Conservation (phyloP, 2,888 invertebrate genomes). For the Drosophila infuscata region DNA sequence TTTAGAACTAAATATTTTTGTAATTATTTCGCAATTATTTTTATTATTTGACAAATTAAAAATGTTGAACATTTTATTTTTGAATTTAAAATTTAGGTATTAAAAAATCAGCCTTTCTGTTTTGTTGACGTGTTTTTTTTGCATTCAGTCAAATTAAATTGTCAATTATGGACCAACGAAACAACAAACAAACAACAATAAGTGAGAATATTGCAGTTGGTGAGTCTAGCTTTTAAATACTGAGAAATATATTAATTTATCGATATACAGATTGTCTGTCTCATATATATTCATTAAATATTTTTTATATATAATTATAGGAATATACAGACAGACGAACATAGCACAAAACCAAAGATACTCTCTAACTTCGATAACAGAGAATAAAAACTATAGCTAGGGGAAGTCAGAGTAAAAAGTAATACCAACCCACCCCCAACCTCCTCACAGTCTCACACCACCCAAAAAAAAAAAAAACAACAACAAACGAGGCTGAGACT, state of each 20-base stretch:
- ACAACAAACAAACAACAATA: constrained; percentile 53
- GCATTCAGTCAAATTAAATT: constrained; percentile 83
- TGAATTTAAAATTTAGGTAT: constrained; percentile 30
- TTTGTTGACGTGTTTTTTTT: constrained; percentile 21
- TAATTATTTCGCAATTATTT: neutral
- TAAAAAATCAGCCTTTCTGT: neutral
- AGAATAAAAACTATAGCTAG: constrained; percentile 45
- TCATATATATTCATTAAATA: too few species aligned
- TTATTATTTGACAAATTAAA: neutral
- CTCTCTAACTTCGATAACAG: neutral
- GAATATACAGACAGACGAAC: too few species aligned
- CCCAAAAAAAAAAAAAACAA: constrained; percentile 32
- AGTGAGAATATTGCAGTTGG: neutral
- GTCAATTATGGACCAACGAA: constrained; percentile 82
- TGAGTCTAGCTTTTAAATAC: neutral
- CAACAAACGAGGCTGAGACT: constrained; percentile 39
- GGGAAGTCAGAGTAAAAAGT: constrained; percentile 59
- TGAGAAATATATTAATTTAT: neutral
- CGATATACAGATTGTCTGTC: neutral
- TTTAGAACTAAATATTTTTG: neutral
- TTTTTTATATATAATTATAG: accelerated
- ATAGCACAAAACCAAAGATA: neutral
- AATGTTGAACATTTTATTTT: neutral
- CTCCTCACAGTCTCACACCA: neutral
- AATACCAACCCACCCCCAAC: neutral